These are phyloP conservation scores for Halichoeres trimaculatus DNA, from an alignment of 2,113 vertebrate species.

Conservation along the genomic window DNA sequence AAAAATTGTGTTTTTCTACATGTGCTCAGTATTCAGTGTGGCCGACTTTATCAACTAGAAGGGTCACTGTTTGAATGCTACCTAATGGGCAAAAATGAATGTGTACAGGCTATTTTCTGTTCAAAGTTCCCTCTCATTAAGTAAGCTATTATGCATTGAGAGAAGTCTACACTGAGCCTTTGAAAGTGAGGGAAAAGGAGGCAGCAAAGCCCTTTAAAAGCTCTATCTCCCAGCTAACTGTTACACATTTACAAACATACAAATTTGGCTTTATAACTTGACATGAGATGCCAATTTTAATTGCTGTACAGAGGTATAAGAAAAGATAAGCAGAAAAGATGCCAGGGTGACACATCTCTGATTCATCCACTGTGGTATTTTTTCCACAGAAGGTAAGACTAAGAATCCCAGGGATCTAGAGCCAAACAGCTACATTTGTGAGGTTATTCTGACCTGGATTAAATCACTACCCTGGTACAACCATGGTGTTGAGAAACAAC, in stretches of 20 bases:
- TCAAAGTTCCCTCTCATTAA: background rate
- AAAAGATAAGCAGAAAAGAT: background rate
- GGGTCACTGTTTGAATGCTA: slow-evolving; percentile 7
- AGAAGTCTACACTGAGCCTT: slow-evolving; percentile 5
- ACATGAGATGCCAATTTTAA: background rate
- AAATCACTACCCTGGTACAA: background rate
- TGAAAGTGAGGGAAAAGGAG: slow-evolving; percentile 6
- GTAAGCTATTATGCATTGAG: slow-evolving; percentile 5
- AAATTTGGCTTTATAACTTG: no score
- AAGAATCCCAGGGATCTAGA: background rate
- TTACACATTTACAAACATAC: no score
- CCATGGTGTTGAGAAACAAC: background rate
- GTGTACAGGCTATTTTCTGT: background rate
- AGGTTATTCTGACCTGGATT: background rate
- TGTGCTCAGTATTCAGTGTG: background rate
- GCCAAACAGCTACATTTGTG: background rate
- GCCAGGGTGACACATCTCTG: background rate
- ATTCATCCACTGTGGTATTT: background rate
- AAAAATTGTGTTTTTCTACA: background rate
- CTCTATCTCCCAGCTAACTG: slow-evolving; percentile 4
- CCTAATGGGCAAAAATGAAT: background rate
- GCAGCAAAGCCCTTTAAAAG: slow-evolving; percentile 19
- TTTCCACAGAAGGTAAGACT: background rate
- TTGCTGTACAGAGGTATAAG: background rate
- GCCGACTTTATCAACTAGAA: slow-evolving; percentile 3